Base-by-base conservation (phyloP, 2,113 vertebrate genomes). In the Labeo catla region DNA sequence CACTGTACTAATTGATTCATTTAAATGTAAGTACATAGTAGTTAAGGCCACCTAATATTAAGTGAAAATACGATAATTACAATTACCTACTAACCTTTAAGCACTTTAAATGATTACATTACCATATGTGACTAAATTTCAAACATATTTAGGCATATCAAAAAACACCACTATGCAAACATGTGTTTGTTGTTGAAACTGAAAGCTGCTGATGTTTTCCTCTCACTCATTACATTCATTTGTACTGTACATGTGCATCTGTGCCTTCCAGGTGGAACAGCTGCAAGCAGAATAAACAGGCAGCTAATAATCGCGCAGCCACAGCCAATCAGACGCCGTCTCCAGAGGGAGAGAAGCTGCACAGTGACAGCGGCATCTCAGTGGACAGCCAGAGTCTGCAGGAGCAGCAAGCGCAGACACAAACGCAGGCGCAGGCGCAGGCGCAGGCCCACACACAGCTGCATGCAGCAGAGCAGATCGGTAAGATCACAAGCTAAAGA, bases 311-410 rank as follows among this genome's bases (percentile, higher is more conserved):
- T 92, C 96, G 96, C 0, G 94, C 94, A 4, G 93, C 94, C 34
- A 96, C 97, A 0, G 97, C 94, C 88, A 98, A 98, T 94, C 97
- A 98, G 94, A 98, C 97, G 0, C 97, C 97, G 11, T 98, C 98
- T 0, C 97, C 98, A 0, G 97, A 99, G 91, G 98, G 97, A 3
- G 98, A 99, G 91, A 99, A 99, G 89, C 96, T 99, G 49, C 98
- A 99, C 94, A 99, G 98, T 0, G 98, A 99, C 95, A 99, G 98
- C 0, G 98, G 98, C 88, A 99, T 99, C 95, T 99, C 98, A 0
- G 98, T 99, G 92, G 98, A 99, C 94, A 98, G 96, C 89, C 98
- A 99, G 94, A 99, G 98, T 92, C 96, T 97, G 81, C 97, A 97
- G 13, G 97, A 98, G 90, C 97, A 98, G 92, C 93, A 91, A 74